Evolutionary conservation across 2,113 vertebrate genomes (phyloP).

Genomic region (Gymnorhina tibicen): DNA sequence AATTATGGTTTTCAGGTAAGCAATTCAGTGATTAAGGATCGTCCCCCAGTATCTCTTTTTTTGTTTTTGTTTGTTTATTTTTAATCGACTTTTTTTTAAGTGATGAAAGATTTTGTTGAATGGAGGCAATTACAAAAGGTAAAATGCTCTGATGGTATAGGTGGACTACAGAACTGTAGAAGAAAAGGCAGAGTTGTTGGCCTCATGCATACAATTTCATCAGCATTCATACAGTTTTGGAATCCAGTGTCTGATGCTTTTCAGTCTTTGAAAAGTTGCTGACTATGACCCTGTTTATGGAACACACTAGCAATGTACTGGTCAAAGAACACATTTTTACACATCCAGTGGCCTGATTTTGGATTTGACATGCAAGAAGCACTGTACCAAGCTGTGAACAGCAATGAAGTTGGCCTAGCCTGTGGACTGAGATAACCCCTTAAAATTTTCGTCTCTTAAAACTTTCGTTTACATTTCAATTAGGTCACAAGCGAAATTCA

Average conservation of each 20-base stretch:
- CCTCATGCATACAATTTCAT: neutral
- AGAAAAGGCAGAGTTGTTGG: neutral
- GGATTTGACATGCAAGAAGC: neutral
- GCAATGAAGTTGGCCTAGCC: neutral
- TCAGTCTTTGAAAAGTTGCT: neutral
- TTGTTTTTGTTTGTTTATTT: neutral
- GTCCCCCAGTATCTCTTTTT: accelerated
- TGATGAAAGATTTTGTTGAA: neutral
- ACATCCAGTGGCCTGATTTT: neutral
- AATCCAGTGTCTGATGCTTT: neutral
- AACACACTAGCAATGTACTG: neutral
- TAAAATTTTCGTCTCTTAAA: constrained; percentile 29
- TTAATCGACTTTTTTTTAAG: neutral
- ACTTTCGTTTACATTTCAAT: constrained; percentile 15
- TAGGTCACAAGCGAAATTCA: constrained; percentile 35
- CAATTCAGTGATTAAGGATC: neutral
- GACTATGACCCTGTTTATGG: constrained; percentile 16
- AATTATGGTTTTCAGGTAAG: neutral
- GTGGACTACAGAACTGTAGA: neutral
- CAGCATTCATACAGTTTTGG: neutral
- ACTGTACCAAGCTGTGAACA: neutral
- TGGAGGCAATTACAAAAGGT: neutral
- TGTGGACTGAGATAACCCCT: neutral
- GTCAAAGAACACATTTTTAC: neutral
- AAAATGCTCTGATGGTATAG: neutral